Conservation (phyloP, 2,888 invertebrate species). For the Byasa hedistus region DNA sequence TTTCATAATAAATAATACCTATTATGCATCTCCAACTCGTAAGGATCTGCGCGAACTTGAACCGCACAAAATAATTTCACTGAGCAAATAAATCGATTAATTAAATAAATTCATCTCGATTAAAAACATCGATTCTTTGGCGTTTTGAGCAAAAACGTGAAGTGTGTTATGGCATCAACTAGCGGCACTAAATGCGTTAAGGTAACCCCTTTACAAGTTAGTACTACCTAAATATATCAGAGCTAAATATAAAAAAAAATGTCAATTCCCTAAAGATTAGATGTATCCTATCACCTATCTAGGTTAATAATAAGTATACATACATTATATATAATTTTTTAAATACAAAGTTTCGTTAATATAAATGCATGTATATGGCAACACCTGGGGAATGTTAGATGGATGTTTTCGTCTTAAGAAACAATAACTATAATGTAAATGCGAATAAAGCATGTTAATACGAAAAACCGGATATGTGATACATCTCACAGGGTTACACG, state of each 20-base stretch:
- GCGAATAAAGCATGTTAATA: no score
- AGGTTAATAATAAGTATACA: constrained; percentile 39
- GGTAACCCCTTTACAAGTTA: constrained; percentile 37
- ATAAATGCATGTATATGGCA: constrained; percentile 74
- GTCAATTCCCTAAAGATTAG: constrained; percentile 67
- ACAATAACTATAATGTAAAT: no score
- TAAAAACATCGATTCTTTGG: constrained; percentile 62
- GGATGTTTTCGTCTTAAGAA: constrained; percentile 2
- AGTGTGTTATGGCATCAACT: constrained; percentile 65
- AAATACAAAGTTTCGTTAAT: constrained; percentile 43
- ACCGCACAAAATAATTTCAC: no score
- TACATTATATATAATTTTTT: constrained; percentile 37
- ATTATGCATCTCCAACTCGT: no score
- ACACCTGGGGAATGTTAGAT: constrained; percentile 52
- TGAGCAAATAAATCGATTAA: not conserved
- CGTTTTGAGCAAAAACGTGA: constrained; percentile 71
- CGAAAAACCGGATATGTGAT: no score
- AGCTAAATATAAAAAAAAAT: constrained; percentile 42
- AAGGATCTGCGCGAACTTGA: no score
- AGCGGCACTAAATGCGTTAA: constrained; percentile 62
- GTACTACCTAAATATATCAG: constrained; percentile 51
- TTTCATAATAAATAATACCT: no score
- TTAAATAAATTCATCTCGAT: constrained; percentile 33
- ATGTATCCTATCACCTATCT: constrained; percentile 65
- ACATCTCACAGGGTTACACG: no score